Conservation (phyloP, 2,888 invertebrate species). For the Mythimna impura region DNA sequence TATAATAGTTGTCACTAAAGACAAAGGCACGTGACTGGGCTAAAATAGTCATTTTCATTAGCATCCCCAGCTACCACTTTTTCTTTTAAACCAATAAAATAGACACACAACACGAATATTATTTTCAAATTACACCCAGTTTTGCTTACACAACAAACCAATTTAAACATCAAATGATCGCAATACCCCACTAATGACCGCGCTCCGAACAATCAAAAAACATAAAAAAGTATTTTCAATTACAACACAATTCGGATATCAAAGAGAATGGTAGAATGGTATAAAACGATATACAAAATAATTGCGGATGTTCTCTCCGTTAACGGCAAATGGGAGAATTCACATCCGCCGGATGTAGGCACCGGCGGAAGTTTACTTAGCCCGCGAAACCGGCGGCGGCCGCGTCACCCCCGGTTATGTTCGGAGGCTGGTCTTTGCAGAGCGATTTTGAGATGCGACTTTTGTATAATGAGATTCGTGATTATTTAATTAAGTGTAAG, state of each 20-base stretch:
- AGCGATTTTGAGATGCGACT: constrained; percentile 50
- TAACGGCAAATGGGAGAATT: constrained; percentile 82
- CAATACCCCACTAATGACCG: constrained; percentile 36
- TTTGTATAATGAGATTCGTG: constrained; percentile 21
- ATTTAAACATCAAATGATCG: constrained; percentile 24
- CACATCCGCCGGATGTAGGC: constrained; percentile 81
- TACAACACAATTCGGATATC: constrained; percentile 61
- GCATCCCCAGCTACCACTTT: neutral
- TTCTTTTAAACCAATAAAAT: neutral
- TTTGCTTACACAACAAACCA: constrained; percentile 3
- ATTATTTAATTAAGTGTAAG: neutral
- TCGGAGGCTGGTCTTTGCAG: constrained; percentile 40
- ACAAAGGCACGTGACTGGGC: no score
- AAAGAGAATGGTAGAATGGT: constrained; percentile 63
- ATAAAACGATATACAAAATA: constrained; percentile 78
- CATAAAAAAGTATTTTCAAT: constrained; percentile 52
- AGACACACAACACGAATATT: no score
- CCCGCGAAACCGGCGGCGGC: constrained; percentile 78
- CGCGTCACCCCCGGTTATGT: constrained; percentile 75
- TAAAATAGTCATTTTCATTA: neutral
- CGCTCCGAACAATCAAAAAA: constrained; percentile 27
- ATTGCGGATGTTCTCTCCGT: constrained; percentile 80
- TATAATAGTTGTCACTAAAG: no score
- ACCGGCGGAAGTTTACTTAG: constrained; percentile 86
- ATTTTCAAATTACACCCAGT: constrained; percentile 1